Evolutionary conservation across 2,113 vertebrate genomes (phyloP).

Genomic region (Anthoscopus minutus): DNA sequence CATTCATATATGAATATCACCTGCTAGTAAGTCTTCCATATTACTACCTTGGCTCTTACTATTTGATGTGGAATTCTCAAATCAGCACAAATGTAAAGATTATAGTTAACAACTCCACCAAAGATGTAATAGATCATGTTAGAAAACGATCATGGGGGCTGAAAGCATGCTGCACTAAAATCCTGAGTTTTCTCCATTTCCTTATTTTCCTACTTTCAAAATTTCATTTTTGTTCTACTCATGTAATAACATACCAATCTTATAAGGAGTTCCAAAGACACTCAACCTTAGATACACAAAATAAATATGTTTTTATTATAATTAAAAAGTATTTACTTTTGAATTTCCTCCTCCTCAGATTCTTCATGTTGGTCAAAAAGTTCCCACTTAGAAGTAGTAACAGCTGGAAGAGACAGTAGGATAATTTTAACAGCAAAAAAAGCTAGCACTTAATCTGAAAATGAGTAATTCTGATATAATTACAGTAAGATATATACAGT

Average conservation of each 20-base stretch:
- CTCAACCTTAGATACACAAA: not conserved
- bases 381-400: constrained; percentile 98
- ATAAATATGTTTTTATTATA: not conserved
- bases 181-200: not conserved
- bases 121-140: not conserved
- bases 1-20: not conserved
- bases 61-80: not conserved
- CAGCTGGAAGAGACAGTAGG: constrained; percentile 71
- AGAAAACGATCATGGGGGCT: not conserved
- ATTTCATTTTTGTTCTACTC: not conserved
- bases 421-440: not conserved
- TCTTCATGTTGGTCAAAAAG: constrained; percentile 92
- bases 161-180: not conserved
- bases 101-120: not conserved
- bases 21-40: not conserved
- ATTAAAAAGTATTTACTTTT: constrained; percentile 72
- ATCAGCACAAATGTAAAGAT: not conserved
- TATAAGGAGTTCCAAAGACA: not conserved
- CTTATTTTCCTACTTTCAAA: not conserved
- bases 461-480: not conserved
- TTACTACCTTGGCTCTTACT: not conserved
- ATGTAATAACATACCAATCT: not conserved
- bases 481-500: not conserved
- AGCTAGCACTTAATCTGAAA: not conserved
- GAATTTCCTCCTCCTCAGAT: constrained; percentile 83